Evolutionary conservation across 2,888 invertebrate species (phyloP).

Genomic region (Merodon equestris): DNA sequence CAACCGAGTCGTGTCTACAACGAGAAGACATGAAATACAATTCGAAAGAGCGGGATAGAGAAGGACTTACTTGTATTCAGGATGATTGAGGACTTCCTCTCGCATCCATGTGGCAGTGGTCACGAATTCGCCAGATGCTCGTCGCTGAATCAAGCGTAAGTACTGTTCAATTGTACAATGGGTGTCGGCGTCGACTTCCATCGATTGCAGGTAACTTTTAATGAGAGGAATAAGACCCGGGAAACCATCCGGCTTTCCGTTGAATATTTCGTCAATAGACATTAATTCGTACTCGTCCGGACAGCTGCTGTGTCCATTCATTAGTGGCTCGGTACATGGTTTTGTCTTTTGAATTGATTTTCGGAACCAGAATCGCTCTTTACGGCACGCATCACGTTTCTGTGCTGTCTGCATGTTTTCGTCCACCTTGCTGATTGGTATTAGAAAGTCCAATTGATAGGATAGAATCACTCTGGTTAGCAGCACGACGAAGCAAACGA

Average conservation of each 20-base stretch:
- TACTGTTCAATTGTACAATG: conserved; percentile 98
- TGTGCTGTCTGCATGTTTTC: conserved; percentile 99
- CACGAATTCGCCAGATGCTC: conserved; percentile 92
- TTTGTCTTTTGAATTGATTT: conserved; percentile 83
- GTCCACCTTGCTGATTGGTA: conserved; percentile 98
- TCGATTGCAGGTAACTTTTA: conserved; percentile 94
- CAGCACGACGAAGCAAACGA: conserved; percentile 97
- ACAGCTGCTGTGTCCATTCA: conserved; percentile 36
- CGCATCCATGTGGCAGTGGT: conserved; percentile 98
- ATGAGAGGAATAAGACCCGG: conserved; percentile 97
- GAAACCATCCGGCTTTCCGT: conserved; percentile 94
- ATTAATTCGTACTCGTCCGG: conserved; percentile 85
- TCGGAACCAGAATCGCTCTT: conserved; percentile 96
- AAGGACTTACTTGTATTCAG: conserved; percentile 89
- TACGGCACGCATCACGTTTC: conserved; percentile 90
- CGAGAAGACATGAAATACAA: conserved; percentile 49
- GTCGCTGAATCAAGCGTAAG: conserved; percentile 92
- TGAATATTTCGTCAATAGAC: conserved; percentile 97
- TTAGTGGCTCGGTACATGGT: conserved; percentile 35
- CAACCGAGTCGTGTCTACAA: conserved; percentile 91
- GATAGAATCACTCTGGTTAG: conserved; percentile 97
- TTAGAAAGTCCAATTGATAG: conserved; percentile 96
- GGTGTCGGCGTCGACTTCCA: conserved; percentile 99
- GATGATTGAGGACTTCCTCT: conserved; percentile 91
- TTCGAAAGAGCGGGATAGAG: background rate